Evolutionary conservation across 2,888 invertebrate species (phyloP), one percentile per base, ranked within the genome.

Genomic region (Erebia aethiops): DNA sequence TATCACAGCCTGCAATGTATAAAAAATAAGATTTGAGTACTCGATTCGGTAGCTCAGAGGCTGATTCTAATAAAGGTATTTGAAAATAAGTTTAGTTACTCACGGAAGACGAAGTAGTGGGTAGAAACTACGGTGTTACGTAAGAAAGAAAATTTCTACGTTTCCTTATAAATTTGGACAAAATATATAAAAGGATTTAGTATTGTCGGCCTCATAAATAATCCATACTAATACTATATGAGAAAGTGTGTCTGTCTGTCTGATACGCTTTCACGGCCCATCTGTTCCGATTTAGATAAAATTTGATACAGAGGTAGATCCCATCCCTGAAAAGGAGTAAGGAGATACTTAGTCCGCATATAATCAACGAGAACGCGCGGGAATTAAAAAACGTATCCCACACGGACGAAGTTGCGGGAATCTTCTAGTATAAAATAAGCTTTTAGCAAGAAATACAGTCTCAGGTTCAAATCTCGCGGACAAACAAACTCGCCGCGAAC

Each of bases 1-100:
- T 66, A 91, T 84, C 51, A 94, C 88, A 75, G 89, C 87, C 95
- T 94, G 87, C 18, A 87, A 87, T 74, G 63, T 1, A 80, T 21
- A 71, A 13, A 0, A 18, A 67, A 72, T 10, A 10, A n/a, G 11
- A 62, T 66, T 62, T 65, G 18, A 67, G 10, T 11, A 16, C 43
- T 2, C 10, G 14, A n/a, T 35, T 56, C 7, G 8, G 18, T 41
- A 52, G 13, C 65, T 49, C 5, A 16, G 13, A 64, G 35, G 14
- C 18, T 18, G 21, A 49, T 66, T 10, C 13, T 18, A 16, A 18
- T 67, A 57, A 41, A 61, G 66, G 61, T 61, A 64, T 66, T 51
- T 46, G 70, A 61, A 70, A 66, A 70, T 61, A 70, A 61, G 61
- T 66, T 65, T 54, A 54, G 70, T 46, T 54, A 61, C 66, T 70